Base-by-base conservation (phyloP, 2,888 invertebrate species). In the Heliconius charithonia region DNA sequence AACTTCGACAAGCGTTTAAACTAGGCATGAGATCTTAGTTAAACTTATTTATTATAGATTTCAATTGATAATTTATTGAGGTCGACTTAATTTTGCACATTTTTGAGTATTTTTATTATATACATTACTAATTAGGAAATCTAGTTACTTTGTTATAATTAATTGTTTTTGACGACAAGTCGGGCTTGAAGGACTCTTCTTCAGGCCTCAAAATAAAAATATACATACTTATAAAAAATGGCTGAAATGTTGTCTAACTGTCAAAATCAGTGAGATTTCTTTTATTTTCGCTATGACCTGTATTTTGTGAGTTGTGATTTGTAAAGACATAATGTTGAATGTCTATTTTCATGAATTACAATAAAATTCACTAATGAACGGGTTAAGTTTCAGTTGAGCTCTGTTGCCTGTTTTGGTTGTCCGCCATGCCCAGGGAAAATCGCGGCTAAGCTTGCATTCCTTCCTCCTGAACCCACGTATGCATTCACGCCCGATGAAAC, bases 341-440 rank as follows among this genome's bases (percentile, higher is more conserved):
- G 88, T 86, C 90, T 89, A 82, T 80, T 81, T 79, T 29, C 87
- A 90, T 90, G 88, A 89, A 82, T 87, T 88, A 85, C 85, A 86
- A 84, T 84, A 89, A 88, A 87, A 87, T 87, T 90, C 93, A 92
- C 86, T 89, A n/a, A 95, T 95, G 95, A 95, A 95, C 92, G 95
- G 95, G 87, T 92, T 97, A 94, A 97, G 97, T 96, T 96, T 98
- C 88, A 97, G 98, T 96, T n/a, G 99, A 99, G 96, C 96, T 99
- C 91, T 99, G 99, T 96, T 99, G 99, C 96, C 96, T 99, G 94
- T 99, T 99, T 96, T 99, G n/a, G 99, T 96, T 99, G 99, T 96
- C 99, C 99, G 90, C 99, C 99, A 89, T 99, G 98, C 95, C 99
- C 99, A 86, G 98, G 99, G 87, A 97, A 98, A 93, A 99, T 99